These are phyloP conservation scores for Allacma fusca DNA, from an alignment of 2,888 invertebrate species.

Conservation along the genomic window DNA sequence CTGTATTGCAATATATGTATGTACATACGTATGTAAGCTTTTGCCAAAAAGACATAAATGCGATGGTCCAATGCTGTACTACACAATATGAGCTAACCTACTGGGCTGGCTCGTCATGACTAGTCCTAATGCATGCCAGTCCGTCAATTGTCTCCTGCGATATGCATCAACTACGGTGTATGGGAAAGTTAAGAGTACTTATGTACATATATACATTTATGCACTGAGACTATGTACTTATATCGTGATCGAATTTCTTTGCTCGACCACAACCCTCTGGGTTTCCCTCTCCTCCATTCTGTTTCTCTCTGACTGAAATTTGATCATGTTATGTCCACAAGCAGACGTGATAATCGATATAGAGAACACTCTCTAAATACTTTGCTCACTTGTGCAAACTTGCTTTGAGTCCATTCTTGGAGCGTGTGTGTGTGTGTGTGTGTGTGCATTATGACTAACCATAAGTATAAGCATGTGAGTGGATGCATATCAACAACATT, in stretches of 20 bases:
- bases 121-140: conserved; percentile 13
- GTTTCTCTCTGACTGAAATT: conserved; percentile 31
- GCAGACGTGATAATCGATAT: conserved; percentile 40
- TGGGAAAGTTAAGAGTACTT: background rate
- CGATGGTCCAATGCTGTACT: too few relatives aligned
- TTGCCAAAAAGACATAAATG: too few relatives aligned
- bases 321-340: conserved; percentile 43
- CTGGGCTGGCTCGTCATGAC: too few relatives aligned
- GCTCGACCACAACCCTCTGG: conserved; percentile 24
- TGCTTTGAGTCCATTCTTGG: background rate
- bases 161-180: background rate
- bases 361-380: conserved; percentile 17
- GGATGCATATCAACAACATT: background rate
- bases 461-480: background rate
- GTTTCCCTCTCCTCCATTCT: background rate
- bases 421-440: background rate
- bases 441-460: too few relatives aligned
- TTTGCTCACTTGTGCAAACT: too few relatives aligned
- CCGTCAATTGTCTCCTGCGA: conserved; percentile 11
- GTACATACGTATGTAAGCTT: too few relatives aligned
- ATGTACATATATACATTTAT: too few relatives aligned
- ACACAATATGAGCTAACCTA: too few relatives aligned
- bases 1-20: too few relatives aligned
- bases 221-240: too few relatives aligned
- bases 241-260: conserved; percentile 30